phyloP scores from a whole-genome alignment of 92 coral and sea anemone genomes.

The Ricordea florida region DNA sequence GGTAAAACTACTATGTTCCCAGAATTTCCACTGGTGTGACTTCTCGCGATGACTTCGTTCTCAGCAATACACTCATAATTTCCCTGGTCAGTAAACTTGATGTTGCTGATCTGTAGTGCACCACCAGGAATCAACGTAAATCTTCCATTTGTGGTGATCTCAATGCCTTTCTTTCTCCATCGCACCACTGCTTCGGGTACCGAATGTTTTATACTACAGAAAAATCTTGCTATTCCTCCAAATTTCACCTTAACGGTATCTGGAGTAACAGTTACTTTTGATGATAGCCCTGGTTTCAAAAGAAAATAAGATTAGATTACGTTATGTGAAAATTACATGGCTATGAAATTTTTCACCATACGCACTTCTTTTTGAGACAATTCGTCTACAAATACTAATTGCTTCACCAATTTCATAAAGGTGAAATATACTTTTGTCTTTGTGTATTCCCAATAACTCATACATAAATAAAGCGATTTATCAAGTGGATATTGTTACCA shows the following conservation, averaged over 20 bases:
- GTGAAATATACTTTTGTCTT: no score
- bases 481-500: no score
- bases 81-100: slow-evolving; percentile 55
- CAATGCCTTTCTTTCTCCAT: slow-evolving; percentile 68
- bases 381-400: no score
- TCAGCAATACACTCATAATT: slow-evolving; percentile 61
- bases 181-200: slow-evolving; percentile 51
- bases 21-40: slow-evolving; percentile 38
- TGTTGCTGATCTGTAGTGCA: slow-evolving; percentile 70
- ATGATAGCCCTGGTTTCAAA: slow-evolving; percentile 70
- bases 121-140: slow-evolving; percentile 61
- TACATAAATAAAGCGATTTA: no score
- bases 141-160: slow-evolving; percentile 38
- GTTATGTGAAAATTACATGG: not conserved
- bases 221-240: slow-evolving; percentile 82
- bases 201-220: slow-evolving; percentile 72
- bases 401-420: no score
- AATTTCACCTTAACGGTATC: slow-evolving; percentile 18
- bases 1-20: slow-evolving; percentile 4
- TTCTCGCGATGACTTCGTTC: slow-evolving; percentile 44
- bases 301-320: not conserved
- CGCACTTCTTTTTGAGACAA: no score
- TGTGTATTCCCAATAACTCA: no score
- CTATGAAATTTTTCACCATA: no score
- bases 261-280: slow-evolving; percentile 64